Base-by-base conservation (phyloP, 2,888 invertebrate genomes). In the Calliopum simillimum region DNA sequence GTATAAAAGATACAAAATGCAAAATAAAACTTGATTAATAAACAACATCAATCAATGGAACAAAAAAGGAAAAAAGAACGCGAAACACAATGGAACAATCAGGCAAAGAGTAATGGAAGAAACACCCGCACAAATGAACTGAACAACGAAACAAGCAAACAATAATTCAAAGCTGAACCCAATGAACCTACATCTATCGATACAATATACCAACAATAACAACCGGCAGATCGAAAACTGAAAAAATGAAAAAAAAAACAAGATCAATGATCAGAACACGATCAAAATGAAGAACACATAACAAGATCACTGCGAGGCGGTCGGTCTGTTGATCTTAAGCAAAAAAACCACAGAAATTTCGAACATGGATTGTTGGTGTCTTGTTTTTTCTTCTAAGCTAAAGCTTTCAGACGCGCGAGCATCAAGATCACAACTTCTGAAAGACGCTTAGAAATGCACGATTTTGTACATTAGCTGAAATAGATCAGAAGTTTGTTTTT, bases 391-490 rank as follows among this genome's bases (percentile, higher is more conserved):
- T n/a, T n/a, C n/a, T n/a, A n/a, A n/a, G 6, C 33, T 33, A 33
- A 33, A 33, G 33, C 33, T 33, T 33, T 33, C 33, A 33, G 33
- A 33, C 25, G 25, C n/a, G 5, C 33, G 33, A 33, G 33, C 8
- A 33, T 33, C 33, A 33, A 33, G 33, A 33, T 33, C 44, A 4
- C 33, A 66, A 44, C 55, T 55, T 55, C 11, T 41, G 16, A 53
- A 33, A 33, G 33, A 33, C 33, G 5, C 33, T 8, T 1, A 64
- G 21, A 64, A 64, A 53, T 64, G 25, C 64, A 66, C 46, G 65
- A 66, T 66, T 55, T 66, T 55, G 21, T 23, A n/a, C 65, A 56
- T 55, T 55, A 66, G 65, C 55, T 66, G 56, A 66, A 66, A n/a
- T 56, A 66, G 65, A 64, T 43, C 56, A 55, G 13, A 33, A 33